These are phyloP conservation scores for Acropora tenuis DNA, from an alignment of 64 coral and sea anemone species.

Conservation along the genomic window DNA sequence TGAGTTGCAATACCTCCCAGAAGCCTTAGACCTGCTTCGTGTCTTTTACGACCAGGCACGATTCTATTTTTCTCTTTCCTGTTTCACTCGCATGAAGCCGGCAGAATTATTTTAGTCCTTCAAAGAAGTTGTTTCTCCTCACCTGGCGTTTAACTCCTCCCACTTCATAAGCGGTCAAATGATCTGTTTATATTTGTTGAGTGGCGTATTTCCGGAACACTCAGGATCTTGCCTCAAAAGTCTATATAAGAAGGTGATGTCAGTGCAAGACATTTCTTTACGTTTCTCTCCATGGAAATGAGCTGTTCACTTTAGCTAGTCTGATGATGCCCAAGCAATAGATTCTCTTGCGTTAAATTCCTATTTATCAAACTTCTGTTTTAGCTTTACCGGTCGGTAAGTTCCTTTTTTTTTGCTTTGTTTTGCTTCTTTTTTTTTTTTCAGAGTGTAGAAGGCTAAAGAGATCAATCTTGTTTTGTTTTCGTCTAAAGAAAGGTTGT, in stretches of 20 bases:
- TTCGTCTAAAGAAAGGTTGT: background rate
- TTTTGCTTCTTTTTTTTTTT: background rate
- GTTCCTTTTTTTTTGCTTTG: background rate
- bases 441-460: background rate
- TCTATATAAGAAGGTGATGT: slow-evolving; percentile 10
- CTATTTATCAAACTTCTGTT: background rate
- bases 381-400: background rate
- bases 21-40: background rate
- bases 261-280: background rate
- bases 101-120: background rate
- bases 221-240: background rate
- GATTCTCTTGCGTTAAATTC: background rate
- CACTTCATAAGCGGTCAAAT: background rate
- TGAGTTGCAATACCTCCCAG: background rate
- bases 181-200: slow-evolving; percentile 21
- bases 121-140: background rate
- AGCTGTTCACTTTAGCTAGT: background rate
- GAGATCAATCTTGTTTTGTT: background rate
- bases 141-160: background rate
- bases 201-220: background rate
- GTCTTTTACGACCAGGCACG: background rate
- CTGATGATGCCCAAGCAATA: background rate
- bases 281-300: background rate
- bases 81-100: background rate
- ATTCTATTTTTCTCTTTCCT: too few species aligned